Evolutionary conservation across 1,140 invertebrate species (phyloP), one percentile per base, ranked within the genome.

Genomic region (Centruroides sculpturatus): DNA sequence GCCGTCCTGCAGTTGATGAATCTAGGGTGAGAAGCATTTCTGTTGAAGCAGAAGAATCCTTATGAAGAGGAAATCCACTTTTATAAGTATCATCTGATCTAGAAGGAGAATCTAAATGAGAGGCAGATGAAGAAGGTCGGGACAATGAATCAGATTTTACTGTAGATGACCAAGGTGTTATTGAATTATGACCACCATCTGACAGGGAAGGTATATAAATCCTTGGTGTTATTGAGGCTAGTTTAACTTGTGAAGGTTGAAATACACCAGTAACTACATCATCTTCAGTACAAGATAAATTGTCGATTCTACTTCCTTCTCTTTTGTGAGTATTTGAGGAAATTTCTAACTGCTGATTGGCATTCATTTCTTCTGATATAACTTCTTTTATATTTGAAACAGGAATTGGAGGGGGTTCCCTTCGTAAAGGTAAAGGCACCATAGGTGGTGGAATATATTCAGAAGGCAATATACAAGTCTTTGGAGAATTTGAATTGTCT

Each of bases 41-140:
- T 8, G 68, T 65, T 3, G 69, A 70, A 9, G 69, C 62, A 12
- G 69, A 67, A 55, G 66, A 63, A 11, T 62, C 55, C 59, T 69
- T 70, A 23, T 66, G 64, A 8, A 71, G 49, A 8, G 70, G 65
- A 61, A 65, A 70, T 8, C 41, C 41, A 41, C 41, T 41, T 41
- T 41, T 41, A 41, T 41, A 41, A 23, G 66, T 70, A 51, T 67
- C 67, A 46, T 67, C 68, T 9, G 70, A 67, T 12, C 69, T 62
- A 3, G 66, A 65, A 4, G 59, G 60, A 4, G 67, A 67, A 46
- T 71, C 70, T 4, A 68, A 66, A 53, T 68, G 67, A 5, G 71
- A 72, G 4, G 71, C 70, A 11, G 68, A 69, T 23, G 71, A 72
- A 46, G 67, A 68, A 23, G 71, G 71, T n/a, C 71, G 60, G 48